Conservation (phyloP, 2,888 invertebrate species). For the Sminthurides aquaticus region DNA sequence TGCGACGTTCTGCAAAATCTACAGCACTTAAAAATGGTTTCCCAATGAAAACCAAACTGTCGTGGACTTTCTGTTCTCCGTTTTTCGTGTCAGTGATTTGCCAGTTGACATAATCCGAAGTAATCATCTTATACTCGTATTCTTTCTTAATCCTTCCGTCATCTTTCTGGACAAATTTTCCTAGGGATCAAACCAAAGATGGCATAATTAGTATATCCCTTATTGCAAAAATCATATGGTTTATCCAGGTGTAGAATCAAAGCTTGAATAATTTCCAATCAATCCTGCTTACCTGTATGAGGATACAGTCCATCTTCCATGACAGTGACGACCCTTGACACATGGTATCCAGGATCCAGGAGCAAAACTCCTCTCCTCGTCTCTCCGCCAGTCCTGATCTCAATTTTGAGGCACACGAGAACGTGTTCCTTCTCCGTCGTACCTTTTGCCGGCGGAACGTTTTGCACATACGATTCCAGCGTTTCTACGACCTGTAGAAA, state of each 20-base stretch:
- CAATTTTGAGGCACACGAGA: constrained; percentile 66
- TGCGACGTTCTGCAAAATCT: constrained; percentile 79
- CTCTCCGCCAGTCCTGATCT: constrained; percentile 55
- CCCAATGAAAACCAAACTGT: constrained; percentile 67
- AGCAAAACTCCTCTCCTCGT: constrained; percentile 65
- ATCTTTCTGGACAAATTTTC: constrained; percentile 76
- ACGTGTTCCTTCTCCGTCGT: constrained; percentile 80
- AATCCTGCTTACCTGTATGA: constrained; percentile 61
- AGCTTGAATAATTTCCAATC: too few relatives aligned
- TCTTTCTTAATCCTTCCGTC: constrained; percentile 59
- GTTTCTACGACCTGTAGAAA: constrained; percentile 49
- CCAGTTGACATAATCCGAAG: constrained; percentile 76
- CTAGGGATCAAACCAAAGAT: constrained; percentile 46
- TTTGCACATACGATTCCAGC: constrained; percentile 48
- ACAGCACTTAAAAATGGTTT: constrained; percentile 55
- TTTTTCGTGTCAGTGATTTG: constrained; percentile 62
- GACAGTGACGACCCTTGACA: constrained; percentile 73
- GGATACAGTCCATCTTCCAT: constrained; percentile 79
- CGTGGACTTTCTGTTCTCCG: constrained; percentile 53
- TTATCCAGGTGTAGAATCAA: too few relatives aligned
- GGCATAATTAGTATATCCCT: constrained; percentile 1
- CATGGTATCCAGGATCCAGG: constrained; percentile 86
- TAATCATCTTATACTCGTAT: constrained; percentile 70
- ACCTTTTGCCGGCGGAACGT: constrained; percentile 46
- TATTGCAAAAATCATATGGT: too few relatives aligned